phyloP scores from a whole-genome alignment of 1,140 invertebrate genomes.

The Solen grandis region DNA sequence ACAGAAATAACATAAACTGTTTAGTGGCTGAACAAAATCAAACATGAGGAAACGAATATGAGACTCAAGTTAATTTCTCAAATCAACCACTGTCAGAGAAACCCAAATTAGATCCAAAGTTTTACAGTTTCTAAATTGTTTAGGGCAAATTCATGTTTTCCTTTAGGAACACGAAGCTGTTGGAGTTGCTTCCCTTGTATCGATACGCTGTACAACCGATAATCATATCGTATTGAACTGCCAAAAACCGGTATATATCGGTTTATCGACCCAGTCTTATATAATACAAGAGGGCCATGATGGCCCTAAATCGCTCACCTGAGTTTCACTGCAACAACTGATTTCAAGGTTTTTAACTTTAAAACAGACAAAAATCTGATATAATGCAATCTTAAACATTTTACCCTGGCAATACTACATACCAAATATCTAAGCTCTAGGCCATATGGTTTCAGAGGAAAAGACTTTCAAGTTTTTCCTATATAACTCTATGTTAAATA shows the following conservation, averaged over 20 bases:
- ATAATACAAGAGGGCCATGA: no score
- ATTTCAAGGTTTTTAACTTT: no score
- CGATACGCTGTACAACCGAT: background rate
- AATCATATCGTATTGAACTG: background rate
- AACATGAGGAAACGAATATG: background rate
- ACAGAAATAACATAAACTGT: background rate
- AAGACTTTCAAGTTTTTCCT: no score
- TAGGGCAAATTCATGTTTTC: background rate
- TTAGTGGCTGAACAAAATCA: background rate
- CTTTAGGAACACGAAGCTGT: background rate
- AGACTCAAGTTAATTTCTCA: background rate
- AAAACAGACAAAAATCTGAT: no score
- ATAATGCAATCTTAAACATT: no score
- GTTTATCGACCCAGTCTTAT: background rate
- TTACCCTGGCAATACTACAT: no score
- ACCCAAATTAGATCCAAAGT: background rate
- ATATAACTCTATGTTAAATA: no score
- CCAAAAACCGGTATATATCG: background rate
- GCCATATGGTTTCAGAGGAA: no score
- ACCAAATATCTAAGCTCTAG: no score
- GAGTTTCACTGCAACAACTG: no score
- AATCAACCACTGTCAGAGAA: background rate
- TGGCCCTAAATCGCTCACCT: no score
- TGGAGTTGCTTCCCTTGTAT: background rate
- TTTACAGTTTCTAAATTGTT: background rate